Percentiles rank a stretch among this genome's conserved stretches.
phyloP scores from a whole-genome alignment of 2,113 vertebrate genomes.

The Morone chrysops region DNA sequence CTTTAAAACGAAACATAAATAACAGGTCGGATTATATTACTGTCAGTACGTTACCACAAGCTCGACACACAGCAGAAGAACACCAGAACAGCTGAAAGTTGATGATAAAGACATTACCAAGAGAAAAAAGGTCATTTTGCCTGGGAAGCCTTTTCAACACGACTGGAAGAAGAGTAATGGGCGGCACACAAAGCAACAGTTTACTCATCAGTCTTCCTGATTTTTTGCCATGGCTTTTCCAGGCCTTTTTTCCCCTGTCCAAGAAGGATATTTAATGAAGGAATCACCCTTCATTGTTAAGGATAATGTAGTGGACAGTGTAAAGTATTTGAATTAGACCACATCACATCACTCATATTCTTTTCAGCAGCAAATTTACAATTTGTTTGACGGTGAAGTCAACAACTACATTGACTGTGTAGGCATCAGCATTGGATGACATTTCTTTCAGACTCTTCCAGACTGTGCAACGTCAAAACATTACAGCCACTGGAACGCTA shows the following conservation, averaged over 20 bases:
- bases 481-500: background rate
- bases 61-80: background rate
- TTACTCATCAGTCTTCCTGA: background rate
- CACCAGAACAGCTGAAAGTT: slow-evolving; percentile 19
- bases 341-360: slow-evolving; percentile 2
- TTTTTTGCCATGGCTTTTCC: background rate
- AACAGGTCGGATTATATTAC: slow-evolving; percentile 28
- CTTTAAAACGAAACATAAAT: slow-evolving; percentile 56
- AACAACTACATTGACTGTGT: background rate
- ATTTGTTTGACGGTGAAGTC: background rate
- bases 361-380: slow-evolving; percentile 51
- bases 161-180: background rate
- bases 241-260: background rate
- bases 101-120: background rate
- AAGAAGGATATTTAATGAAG: background rate
- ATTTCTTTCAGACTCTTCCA: background rate
- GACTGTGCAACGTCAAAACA: background rate
- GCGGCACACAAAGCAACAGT: background rate
- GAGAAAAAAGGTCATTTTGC: background rate
- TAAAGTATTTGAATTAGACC: slow-evolving; percentile 13
- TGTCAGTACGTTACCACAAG: background rate
- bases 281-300: background rate
- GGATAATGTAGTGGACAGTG: background rate
- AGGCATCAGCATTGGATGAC: background rate
- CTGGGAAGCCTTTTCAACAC: slow-evolving; percentile 5